Evolutionary conservation across 2,888 invertebrate species (phyloP), one percentile per base, ranked within the genome.

Genomic region (Drosophila picticornis): DNA sequence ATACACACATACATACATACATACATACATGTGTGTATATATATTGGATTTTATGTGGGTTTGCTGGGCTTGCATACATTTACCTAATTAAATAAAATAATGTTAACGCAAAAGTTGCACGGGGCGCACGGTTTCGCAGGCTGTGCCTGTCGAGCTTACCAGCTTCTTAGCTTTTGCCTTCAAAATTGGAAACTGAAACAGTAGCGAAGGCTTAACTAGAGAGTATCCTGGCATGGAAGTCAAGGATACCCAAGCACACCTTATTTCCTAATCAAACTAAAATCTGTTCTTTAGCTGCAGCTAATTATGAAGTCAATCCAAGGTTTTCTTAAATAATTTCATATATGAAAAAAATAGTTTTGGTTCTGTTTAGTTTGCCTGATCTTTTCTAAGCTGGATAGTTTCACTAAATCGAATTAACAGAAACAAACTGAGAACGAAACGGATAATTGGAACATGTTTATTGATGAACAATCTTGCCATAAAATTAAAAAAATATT

Each of bases 71-170:
- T 88, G 89, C 87, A 90, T 90, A 87, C 91, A 91, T 91, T 91
- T 87, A 88, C 90, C 87, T 87, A 87, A 87, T 87, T 91, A 91
- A 91, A 90, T 87, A 91, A 91, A 91, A 87, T 91, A 87, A 91
- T 91, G 88, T 90, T 80, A 91, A 72, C 86, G 86, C 74, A 72
- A 87, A 84, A 88, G 78, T 90, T 91, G 76, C 76, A 74, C 73
- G 75, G 76, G 72, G 78, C 84, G 86, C 87, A 72, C 72, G 59
- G 55, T 73, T 73, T 46, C 31, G 36, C 46, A n/a, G 29, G 36
- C 50, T 29, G n/a, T n/a, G 63, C 48, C 38, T 36, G 32, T 40
- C 31, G 13, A 25, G 32, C 38, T 29, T 31, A 19, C 29, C 78
- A 66, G 48, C 64, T 68, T 68, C 71, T 68, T 80, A 55, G 53